Base-by-base conservation (phyloP, 2,888 invertebrate genomes). In the Hemithea aestivaria region DNA sequence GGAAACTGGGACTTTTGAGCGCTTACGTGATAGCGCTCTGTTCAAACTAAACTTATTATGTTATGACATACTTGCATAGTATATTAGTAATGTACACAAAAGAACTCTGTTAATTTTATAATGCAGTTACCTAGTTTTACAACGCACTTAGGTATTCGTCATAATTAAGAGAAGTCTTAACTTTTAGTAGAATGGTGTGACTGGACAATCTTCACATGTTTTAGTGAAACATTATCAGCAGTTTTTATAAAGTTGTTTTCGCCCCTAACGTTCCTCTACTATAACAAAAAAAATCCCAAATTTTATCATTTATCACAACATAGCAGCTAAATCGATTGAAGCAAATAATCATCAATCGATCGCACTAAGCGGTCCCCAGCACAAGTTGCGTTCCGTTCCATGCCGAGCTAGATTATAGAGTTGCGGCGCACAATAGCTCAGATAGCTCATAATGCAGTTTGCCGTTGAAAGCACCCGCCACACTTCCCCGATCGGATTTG, bases 391-490 rank as follows among this genome's bases (percentile, higher is more conserved):
- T 21, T 35, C 23, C 51, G 52, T 49, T 51, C 43, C 43, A 47
- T 58, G 54, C 58, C 62, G 61, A 64, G 62, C 58, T 72, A 67
- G 73, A 74, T 77, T 72, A 73, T 75, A 64, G 71, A 42, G 41
- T 68, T 62, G 67, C 62, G 58, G 53, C 58, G 60, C 69, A 79
- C 77, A 79, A 78, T 71, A 58, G 73, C 68, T 69, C 70, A 73
- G 84, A 84, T 83, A 82, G 73, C 80, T 81, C 75, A 82, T 82
- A 84, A 84, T 84, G 80, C 83, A 84, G 84, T 84, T 83, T 78
- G 76, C 79, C 71, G 72, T 77, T 79, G 79, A 80, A 81, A 79
- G 80, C 79, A 61, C 61, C 67, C 72, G 77, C 78, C 75, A 80
- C 76, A 78, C 81, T 82, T 80, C 80, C 76, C 66, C 76, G 81